A percentile compares a stretch with the other conserved stretches of the same genome.
Evolutionary conservation across 2,113 vertebrate species (phyloP).

Genomic region (Oxyura jamaicensis): DNA sequence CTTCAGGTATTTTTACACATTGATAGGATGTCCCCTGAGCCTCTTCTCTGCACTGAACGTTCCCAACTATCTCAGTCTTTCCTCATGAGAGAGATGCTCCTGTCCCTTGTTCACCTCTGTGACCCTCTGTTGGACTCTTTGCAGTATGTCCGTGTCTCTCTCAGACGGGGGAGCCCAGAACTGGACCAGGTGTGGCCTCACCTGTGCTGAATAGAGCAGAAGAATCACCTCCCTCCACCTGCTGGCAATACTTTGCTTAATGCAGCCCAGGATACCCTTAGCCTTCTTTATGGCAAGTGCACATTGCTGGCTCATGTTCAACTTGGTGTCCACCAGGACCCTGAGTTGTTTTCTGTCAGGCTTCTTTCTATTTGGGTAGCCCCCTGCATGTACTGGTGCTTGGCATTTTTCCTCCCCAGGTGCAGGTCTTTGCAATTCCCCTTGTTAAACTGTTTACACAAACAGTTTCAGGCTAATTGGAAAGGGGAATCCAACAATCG

Average conservation of each 20-base stretch:
- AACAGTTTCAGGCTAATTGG: neutral
- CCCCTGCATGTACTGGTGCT: too few species aligned
- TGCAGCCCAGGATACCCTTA: neutral
- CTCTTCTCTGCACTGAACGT: neutral
- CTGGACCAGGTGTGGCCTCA: neutral
- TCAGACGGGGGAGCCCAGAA: neutral
- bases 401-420: neutral
- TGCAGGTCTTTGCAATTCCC: neutral
- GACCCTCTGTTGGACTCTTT: neutral
- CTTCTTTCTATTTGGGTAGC: too few species aligned
- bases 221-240: neutral
- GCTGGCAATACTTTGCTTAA: neutral
- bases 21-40: too few species aligned
- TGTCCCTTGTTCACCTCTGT: neutral
- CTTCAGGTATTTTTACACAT: neutral
- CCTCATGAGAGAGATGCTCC: neutral
- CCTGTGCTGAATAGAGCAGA: neutral
- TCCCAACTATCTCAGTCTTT: neutral
- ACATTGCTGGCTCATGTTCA: too few species aligned
- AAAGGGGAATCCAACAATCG: neutral
- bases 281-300: neutral
- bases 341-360: too few species aligned
- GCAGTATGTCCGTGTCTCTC: neutral
- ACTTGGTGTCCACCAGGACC: too few species aligned
- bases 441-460: neutral